A percentile compares a stretch with the other conserved stretches of the same genome.
phyloP scores from a whole-genome alignment of 2,888 invertebrate species.

The Caenorhabditis sulstoni region DNA sequence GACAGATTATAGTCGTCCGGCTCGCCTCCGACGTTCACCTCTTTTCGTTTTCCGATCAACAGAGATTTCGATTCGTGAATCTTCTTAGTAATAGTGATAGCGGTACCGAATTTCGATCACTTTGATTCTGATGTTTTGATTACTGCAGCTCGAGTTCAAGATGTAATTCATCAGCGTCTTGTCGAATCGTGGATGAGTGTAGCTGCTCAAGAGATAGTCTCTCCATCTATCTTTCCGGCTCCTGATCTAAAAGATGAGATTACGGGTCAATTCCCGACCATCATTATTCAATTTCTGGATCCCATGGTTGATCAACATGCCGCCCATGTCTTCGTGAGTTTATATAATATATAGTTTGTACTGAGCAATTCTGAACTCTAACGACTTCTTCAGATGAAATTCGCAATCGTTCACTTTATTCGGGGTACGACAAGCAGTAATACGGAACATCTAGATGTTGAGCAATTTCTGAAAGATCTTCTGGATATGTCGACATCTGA shows the following conservation, averaged over 20 bases:
- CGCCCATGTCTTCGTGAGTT: constrained; percentile 35
- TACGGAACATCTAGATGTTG: constrained; percentile 8
- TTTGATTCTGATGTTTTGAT: not conserved
- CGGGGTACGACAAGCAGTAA: not conserved
- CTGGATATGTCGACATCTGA: not conserved
- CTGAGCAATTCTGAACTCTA: too few species aligned
- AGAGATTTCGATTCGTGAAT: constrained; percentile 47
- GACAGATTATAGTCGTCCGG: constrained; percentile 27
- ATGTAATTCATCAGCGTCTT: constrained; percentile 42
- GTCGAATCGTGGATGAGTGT: constrained; percentile 51
- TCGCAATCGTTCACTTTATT: constrained; percentile 24
- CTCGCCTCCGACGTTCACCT: constrained; percentile 43
- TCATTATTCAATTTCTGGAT: constrained; percentile 48
- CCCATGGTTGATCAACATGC: constrained; percentile 30
- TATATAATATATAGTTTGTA: not conserved
- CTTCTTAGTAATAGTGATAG: constrained; percentile 41
- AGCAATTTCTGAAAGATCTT: constrained; percentile 33
- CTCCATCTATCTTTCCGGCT: constrained; percentile 12
- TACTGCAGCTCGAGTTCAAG: constrained; percentile 40
- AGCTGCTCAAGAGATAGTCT: constrained; percentile 10
- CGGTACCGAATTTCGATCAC: constrained; percentile 17
- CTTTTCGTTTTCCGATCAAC: constrained; percentile 34
- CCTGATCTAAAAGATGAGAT: not conserved
- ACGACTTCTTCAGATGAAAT: constrained; percentile 40
- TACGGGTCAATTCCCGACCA: constrained; percentile 36